Percentiles rank a stretch among this genome's conserved stretches.
Evolutionary conservation across 2,113 vertebrate genomes (phyloP).

Genomic region (Psilopsiagon aurifrons): DNA sequence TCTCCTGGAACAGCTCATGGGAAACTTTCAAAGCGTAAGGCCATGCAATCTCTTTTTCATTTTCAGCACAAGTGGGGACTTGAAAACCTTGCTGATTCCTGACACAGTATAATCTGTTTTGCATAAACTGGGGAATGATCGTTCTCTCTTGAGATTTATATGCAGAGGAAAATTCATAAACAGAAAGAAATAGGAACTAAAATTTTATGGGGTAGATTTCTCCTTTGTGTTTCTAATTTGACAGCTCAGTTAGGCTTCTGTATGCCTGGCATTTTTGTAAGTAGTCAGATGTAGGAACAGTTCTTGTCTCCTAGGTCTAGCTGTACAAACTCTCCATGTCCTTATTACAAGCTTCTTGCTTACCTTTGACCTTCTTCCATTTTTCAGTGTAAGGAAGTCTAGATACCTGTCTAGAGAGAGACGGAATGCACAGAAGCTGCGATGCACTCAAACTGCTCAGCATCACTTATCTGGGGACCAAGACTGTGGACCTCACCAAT

Average conservation of each 20-base stretch:
- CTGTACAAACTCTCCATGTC: not conserved
- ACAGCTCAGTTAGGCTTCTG: not conserved
- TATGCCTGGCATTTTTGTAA: not conserved
- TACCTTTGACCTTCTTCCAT: not conserved
- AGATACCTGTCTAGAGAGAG: not conserved
- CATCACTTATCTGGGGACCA: not conserved
- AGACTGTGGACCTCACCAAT: not conserved
- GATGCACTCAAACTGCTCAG: not conserved
- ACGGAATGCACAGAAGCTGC: rapidly evolving
- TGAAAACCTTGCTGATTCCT: not conserved
- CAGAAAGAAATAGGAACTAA: not conserved
- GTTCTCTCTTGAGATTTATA: not conserved
- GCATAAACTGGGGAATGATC: not conserved
- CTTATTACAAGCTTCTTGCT: not conserved
- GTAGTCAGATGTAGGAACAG: not conserved
- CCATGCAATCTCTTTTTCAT: not conserved
- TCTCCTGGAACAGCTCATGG: not conserved
- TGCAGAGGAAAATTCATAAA: not conserved
- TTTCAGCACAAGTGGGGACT: not conserved
- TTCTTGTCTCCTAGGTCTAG: not conserved
- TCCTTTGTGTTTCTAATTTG: not conserved
- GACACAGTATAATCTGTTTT: not conserved
- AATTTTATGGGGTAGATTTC: not conserved
- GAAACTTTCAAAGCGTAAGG: not conserved
- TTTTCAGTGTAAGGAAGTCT: not conserved